Evolutionary conservation across 2,113 vertebrate genomes (phyloP).

Genomic region (Psilopogon haemacephalus): DNA sequence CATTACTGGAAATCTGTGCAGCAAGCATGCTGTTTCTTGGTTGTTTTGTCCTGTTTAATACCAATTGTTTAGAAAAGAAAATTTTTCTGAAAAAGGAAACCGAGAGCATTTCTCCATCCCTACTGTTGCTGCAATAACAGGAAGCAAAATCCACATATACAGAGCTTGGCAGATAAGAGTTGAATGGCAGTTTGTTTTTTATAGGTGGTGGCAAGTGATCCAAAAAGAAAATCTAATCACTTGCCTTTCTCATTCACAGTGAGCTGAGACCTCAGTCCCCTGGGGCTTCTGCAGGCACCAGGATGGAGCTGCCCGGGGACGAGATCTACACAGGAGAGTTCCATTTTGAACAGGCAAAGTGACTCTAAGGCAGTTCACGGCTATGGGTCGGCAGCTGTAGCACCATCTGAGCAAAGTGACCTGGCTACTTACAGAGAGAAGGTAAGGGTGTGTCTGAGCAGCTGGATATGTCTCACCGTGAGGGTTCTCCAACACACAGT

Average conservation of each 20-base stretch:
- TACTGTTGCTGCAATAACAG: slow-evolving; percentile 77
- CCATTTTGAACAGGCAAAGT: not conserved
- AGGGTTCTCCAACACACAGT: not conserved
- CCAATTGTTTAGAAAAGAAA: slow-evolving; percentile 81
- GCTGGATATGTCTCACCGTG: not conserved
- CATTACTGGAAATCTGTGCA: slow-evolving; percentile 78
- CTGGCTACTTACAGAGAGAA: not conserved
- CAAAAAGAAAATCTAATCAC: slow-evolving; percentile 56
- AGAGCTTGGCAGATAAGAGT: slow-evolving; percentile 78
- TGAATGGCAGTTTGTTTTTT: slow-evolving; percentile 70
- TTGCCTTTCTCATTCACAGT: slow-evolving; percentile 14
- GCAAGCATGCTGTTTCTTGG: slow-evolving; percentile 65
- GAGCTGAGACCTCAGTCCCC: not conserved
- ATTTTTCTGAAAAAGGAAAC: slow-evolving; percentile 78
- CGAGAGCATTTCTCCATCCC: slow-evolving; percentile 75
- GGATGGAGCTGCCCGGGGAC: not conserved
- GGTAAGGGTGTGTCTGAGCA: not conserved
- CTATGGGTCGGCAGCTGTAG: not conserved
- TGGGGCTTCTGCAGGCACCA: not conserved
- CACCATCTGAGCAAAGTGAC: not conserved
- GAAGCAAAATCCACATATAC: slow-evolving; percentile 79
- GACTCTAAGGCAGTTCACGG: not conserved
- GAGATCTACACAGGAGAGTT: not conserved
- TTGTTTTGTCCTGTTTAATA: slow-evolving; percentile 75
- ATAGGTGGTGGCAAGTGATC: slow-evolving; percentile 49